Base-by-base conservation (phyloP, 64 coral and sea anemone genomes). In the Catalaphyllia jardinei region DNA sequence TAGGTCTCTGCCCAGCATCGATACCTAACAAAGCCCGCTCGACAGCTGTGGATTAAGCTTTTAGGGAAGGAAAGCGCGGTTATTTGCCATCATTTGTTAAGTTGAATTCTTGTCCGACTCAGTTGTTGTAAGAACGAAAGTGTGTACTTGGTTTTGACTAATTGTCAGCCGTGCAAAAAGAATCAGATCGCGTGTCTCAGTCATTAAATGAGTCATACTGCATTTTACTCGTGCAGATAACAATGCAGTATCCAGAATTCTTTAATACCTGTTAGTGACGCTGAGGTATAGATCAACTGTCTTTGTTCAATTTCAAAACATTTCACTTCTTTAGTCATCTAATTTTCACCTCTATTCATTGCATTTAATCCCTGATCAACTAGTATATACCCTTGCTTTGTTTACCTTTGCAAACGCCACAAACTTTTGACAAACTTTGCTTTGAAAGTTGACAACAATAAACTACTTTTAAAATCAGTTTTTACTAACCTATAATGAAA, bases 231-330 rank as follows among this genome's bases (percentile, higher is more conserved):
- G 59, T 29, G 59, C 17, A 83, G 79, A 83, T 83, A 83, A 83
- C 79, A 62, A 29, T 54, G 9, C n/a, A 17, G 19, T 51, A 85
- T 71, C 31, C 51, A n/a, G 14, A 1, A 39, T 71, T 10, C n/a
- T 85, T 6, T 71, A 50, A 62, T 50, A 15, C 35, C 10, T 85
- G 20, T 71, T 28, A 85, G 11, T 31, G 24, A 29, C 28, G 78
- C 55, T 61, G 25, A 31, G 50, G 9, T 28, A 52, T 60, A 18
- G 59, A 18, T 77, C 16, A 65, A 64, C 29, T 39, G 31, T n/a
- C 60, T 83, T 83, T 83, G 79, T 85, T 52, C 35, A 71, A 67
- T 71, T 85, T 85, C 22, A 52, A 85, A 85, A 71, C 35, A 85
- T 85, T 2, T 25, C 81, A 85, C 63, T 71, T 71, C 81, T 50